Percentiles rank a stretch among this genome's conserved stretches.
Conservation (phyloP, 2,888 invertebrate genomes). For the Trilocha varians region DNA sequence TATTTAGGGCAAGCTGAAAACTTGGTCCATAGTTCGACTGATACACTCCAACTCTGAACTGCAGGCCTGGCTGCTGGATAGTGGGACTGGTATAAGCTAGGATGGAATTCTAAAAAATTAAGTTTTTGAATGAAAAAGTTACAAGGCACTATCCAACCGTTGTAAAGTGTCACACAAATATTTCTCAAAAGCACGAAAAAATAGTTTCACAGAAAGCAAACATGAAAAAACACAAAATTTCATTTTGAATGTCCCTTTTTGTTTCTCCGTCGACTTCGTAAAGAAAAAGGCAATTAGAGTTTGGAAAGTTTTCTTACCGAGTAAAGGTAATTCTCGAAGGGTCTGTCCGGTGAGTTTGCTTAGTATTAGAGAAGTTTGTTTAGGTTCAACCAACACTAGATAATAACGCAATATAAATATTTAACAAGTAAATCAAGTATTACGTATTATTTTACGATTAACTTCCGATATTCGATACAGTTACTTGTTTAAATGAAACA, state of each 20-base stretch:
- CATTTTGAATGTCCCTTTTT: slow-evolving; percentile 20
- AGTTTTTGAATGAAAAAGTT: too few species aligned
- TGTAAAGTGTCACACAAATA: too few species aligned
- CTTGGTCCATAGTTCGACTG: too few species aligned
- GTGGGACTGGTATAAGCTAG: too few species aligned
- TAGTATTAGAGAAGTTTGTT: slow-evolving; percentile 57
- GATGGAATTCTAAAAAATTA: too few species aligned
- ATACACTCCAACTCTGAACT: too few species aligned
- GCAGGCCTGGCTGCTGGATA: too few species aligned
- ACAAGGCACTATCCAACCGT: too few species aligned
- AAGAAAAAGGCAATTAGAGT: slow-evolving; percentile 47
- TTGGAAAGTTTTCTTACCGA: slow-evolving; percentile 46
- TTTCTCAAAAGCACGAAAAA: too few species aligned
- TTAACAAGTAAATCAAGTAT: slow-evolving; percentile 39
- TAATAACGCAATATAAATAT: slow-evolving; percentile 59
- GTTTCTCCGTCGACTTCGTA: slow-evolving; percentile 29
- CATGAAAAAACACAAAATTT: slow-evolving; percentile 23
- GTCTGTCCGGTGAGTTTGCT: slow-evolving; percentile 49
- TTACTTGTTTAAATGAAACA: too few species aligned
- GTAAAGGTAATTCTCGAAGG: slow-evolving; percentile 52
- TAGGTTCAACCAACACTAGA: slow-evolving; percentile 49
- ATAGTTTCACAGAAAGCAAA: slow-evolving; percentile 10
- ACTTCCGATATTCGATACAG: too few species aligned
- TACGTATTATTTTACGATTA: not conserved
- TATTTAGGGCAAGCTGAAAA: too few species aligned